Evolutionary conservation across 2,888 invertebrate genomes (phyloP).

Genomic region (Agrotis puta): DNA sequence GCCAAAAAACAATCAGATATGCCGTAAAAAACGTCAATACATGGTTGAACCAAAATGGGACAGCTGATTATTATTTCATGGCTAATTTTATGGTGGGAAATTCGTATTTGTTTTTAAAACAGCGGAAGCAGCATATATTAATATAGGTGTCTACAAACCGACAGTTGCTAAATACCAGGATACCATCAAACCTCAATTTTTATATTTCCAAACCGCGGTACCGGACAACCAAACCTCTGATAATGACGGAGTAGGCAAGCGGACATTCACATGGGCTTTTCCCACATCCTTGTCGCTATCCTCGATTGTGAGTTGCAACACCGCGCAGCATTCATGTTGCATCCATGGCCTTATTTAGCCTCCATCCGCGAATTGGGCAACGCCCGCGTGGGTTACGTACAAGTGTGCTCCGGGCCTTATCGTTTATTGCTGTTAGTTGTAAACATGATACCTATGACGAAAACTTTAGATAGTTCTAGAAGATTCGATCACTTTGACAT

Average conservation of each 20-base stretch:
- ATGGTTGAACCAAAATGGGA: too few species aligned
- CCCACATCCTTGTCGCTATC: conserved; percentile 75
- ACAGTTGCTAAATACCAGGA: conserved; percentile 9
- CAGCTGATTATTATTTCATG: too few species aligned
- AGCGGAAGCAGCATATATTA: background rate
- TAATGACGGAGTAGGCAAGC: conserved; percentile 53
- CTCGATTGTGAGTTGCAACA: conserved; percentile 70
- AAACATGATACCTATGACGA: conserved; percentile 34
- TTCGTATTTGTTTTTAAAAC: background rate
- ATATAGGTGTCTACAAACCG: background rate
- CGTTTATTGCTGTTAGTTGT: conserved; percentile 26
- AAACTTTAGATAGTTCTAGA: conserved; percentile 5
- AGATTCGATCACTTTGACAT: background rate
- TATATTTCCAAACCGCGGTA: conserved; percentile 46
- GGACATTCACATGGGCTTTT: conserved; percentile 66
- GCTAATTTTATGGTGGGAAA: too few species aligned
- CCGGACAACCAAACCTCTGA: conserved; percentile 41
- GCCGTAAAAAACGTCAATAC: too few species aligned
- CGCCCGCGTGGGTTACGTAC: conserved; percentile 45
- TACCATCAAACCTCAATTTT: conserved; percentile 32
- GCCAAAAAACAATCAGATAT: too few species aligned
- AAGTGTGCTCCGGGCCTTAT: conserved; percentile 45
- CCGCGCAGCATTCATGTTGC: conserved; percentile 61
- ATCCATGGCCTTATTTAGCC: conserved; percentile 61
- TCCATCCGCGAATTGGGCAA: conserved; percentile 72